Evolutionary conservation across 1,140 invertebrate genomes (phyloP), one percentile per base, ranked within the genome.

Genomic region (Delia radicum): DNA sequence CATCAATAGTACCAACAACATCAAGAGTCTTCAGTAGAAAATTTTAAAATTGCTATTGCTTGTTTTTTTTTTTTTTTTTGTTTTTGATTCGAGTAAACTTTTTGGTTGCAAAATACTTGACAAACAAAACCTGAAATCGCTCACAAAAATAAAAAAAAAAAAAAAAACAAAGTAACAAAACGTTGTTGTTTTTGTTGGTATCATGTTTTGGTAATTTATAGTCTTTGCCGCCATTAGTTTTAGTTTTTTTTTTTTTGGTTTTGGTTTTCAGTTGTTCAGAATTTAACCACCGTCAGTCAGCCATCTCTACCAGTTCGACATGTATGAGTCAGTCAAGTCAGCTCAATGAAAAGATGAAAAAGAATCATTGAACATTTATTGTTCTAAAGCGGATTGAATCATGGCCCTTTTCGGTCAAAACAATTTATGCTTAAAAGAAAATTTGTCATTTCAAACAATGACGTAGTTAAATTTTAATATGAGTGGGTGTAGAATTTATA

Each of bases 201-300:
- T 69, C 65, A 69, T 69, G 65, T 69, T 69, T 69, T 69, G 65
- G 65, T 69, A 69, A 69, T 69, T 69, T 69, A 69, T 69, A 33
- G 65, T 69, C 65, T 69, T 69, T 69, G 65, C 65, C 65, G 65
- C 65, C 65, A 69, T 69, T 69, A 69, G 65, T 69, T 55, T 18
- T 13, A 13, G 8, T 3, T 7, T 37, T 37, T 37, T 13, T 37
- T 37, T 37, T n/a, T 63, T 37, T 7, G 8, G 33, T 37, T 3
- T 7, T 37, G n/a, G 18, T 21, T 55, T 6, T 55, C n/a, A 21
- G 15, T 21, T 55, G 48, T 55, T 55, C 8, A 55, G 48, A 55
- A 55, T 55, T 55, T 55, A 55, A 18, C 48, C 48, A 55, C 48
- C 48, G 7, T 18, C 48, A 21, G 21, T 21, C 48, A n/a, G 21